A percentile compares a stretch with the other conserved stretches of the same genome.
These are phyloP conservation scores for Chloroceryle inda DNA, from an alignment of 2,797 vertebrate genomes.

Conservation along the genomic window DNA sequence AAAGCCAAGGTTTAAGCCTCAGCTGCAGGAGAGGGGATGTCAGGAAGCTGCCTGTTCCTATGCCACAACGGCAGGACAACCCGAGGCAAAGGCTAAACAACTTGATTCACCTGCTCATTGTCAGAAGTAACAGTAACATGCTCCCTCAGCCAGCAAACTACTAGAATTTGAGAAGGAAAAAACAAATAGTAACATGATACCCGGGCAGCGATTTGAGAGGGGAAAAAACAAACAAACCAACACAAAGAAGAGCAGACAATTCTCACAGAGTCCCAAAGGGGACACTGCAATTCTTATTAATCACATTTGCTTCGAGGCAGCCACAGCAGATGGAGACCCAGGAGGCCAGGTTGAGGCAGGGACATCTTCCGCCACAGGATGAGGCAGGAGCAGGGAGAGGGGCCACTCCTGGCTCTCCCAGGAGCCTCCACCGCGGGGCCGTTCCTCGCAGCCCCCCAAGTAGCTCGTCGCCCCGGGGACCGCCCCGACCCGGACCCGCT, in stretches of 20 bases:
- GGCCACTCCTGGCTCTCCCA: background rate
- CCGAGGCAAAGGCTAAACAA: background rate
- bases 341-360: background rate
- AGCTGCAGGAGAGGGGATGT: background rate
- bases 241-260: background rate
- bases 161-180: background rate
- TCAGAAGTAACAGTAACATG: accelerated
- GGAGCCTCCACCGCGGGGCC: background rate
- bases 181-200: accelerated
- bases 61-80: background rate
- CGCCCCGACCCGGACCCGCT: background rate
- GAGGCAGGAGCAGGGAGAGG: background rate
- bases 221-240: background rate
- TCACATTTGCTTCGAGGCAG: background rate
- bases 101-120: background rate
- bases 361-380: background rate
- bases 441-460: background rate
- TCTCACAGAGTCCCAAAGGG: background rate
- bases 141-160: background rate
- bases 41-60: background rate
- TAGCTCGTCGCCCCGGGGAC: no score
- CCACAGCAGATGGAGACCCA: background rate
- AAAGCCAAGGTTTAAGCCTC: background rate
- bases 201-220: accelerated
- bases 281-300: background rate